Evolutionary conservation across 2,888 invertebrate species (phyloP).

Genomic region (Campoplex nolae): DNA sequence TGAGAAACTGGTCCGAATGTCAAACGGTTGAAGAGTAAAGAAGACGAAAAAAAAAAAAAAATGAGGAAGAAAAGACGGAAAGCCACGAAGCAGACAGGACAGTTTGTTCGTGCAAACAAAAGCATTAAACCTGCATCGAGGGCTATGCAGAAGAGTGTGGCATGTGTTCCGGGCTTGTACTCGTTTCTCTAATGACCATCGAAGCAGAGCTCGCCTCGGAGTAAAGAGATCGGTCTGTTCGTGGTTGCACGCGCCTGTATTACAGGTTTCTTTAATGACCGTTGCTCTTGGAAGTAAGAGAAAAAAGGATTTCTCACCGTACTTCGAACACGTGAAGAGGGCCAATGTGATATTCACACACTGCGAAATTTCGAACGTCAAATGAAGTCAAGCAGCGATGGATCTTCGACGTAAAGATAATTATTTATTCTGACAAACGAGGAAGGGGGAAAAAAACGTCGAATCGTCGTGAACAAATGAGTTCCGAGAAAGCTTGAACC

Average conservation of each 20-base stretch:
- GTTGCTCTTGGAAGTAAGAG: conserved; percentile 26
- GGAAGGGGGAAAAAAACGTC: background rate
- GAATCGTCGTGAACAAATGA: conserved; percentile 15
- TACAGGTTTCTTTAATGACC: conserved; percentile 64
- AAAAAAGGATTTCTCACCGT: conserved; percentile 32
- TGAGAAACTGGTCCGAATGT: conserved; percentile 55
- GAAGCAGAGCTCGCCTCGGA: conserved; percentile 1
- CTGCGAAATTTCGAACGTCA: background rate
- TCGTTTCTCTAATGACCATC: conserved; percentile 64
- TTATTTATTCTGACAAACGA: conserved; percentile 19
- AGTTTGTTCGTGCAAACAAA: conserved; percentile 51
- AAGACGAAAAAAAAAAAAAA: background rate
- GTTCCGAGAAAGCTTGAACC: conserved; percentile 27
- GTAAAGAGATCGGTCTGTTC: conserved; percentile 31
- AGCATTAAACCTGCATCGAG: conserved; percentile 35
- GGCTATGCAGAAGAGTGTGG: background rate
- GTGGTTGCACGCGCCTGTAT: conserved; percentile 60
- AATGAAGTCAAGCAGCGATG: conserved; percentile 15
- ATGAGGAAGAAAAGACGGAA: conserved; percentile 1
- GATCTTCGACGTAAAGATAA: background rate
- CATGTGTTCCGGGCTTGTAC: conserved; percentile 36
- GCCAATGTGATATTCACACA: background rate
- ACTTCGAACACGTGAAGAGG: background rate
- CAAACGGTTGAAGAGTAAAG: conserved; percentile 59
- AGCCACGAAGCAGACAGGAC: conserved; percentile 9